Evolutionary conservation across 2,888 invertebrate genomes (phyloP).

Genomic region (Bembecia ichneumoniformis): DNA sequence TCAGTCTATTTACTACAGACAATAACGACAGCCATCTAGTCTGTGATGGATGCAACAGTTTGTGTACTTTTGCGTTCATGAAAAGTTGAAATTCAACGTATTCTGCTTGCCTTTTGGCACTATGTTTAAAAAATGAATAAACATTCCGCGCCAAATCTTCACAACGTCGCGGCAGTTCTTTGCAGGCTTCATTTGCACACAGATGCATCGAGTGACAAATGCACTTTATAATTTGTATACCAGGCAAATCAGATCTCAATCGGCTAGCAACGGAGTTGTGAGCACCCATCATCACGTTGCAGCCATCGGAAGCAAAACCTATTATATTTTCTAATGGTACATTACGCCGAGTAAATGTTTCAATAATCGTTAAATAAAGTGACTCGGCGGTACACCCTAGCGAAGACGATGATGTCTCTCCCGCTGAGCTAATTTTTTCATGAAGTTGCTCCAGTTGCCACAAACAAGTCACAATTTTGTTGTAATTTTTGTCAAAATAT

Average conservation of each 20-base stretch:
- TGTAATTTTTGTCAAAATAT: slow-evolving; percentile 2
- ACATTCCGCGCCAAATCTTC: slow-evolving; percentile 23
- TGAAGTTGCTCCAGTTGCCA: not conserved
- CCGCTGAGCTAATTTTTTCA: not conserved
- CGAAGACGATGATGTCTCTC: not conserved
- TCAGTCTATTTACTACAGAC: not conserved
- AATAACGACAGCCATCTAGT: not conserved
- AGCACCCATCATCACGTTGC: slow-evolving; percentile 17
- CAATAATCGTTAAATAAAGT: not conserved
- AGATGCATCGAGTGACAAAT: slow-evolving; percentile 26
- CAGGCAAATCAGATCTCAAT: slow-evolving; percentile 11
- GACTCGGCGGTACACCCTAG: slow-evolving; percentile 1
- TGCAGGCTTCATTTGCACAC: slow-evolving; percentile 24
- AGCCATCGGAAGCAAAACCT: slow-evolving; percentile 19
- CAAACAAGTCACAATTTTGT: slow-evolving; percentile 1
- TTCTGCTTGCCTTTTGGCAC: slow-evolving; percentile 2
- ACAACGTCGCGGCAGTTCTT: slow-evolving; percentile 17
- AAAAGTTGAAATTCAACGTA: not conserved
- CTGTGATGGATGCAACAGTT: not conserved
- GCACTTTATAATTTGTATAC: slow-evolving; percentile 20
- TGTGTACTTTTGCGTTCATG: not conserved
- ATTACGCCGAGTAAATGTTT: not conserved
- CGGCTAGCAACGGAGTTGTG: slow-evolving; percentile 21
- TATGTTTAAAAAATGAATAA: slow-evolving; percentile 15
- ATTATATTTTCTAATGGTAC: slow-evolving; percentile 18